Percentiles rank a stretch among this genome's conserved stretches.
These are phyloP conservation scores for Chaetodon trifascialis DNA, from an alignment of 2,113 vertebrate genomes.

Conservation along the genomic window DNA sequence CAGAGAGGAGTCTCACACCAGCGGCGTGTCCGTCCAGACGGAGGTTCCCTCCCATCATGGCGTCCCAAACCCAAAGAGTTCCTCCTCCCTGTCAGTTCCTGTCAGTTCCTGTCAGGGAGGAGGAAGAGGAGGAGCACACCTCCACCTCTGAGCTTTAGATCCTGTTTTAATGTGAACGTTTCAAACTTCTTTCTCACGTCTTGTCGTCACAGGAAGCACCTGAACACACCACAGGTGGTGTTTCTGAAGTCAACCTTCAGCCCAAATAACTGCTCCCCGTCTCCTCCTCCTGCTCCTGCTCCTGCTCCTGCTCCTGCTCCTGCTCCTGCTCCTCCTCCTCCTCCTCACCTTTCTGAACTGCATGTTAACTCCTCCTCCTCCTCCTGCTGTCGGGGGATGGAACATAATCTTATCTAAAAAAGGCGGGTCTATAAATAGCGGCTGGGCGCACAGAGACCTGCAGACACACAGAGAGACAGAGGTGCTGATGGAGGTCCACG, in stretches of 20 bases:
- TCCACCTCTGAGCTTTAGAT: no score
- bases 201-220: no score
- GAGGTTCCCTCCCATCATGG: no score
- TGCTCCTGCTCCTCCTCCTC: neutral
- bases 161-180: no score
- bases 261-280: neutral
- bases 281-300: neutral
- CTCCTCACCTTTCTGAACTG: neutral
- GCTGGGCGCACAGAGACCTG: conserved; percentile 10
- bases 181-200: no score
- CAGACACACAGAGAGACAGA: neutral
- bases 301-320: neutral
- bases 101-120: no score
- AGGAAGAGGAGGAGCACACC: no score
- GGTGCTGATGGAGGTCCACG: neutral
- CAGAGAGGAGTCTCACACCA: neutral
- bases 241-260: conserved; percentile 12
- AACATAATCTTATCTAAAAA: conserved; percentile 86
- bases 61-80: no score
- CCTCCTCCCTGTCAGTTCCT: no score
- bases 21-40: no score
- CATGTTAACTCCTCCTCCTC: conserved; percentile 1
- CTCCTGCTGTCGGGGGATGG: conserved; percentile 56
- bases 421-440: conserved; percentile 81
- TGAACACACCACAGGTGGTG: neutral